Conservation (phyloP, 2,888 invertebrate species). For the Drosophila buzzatii region DNA sequence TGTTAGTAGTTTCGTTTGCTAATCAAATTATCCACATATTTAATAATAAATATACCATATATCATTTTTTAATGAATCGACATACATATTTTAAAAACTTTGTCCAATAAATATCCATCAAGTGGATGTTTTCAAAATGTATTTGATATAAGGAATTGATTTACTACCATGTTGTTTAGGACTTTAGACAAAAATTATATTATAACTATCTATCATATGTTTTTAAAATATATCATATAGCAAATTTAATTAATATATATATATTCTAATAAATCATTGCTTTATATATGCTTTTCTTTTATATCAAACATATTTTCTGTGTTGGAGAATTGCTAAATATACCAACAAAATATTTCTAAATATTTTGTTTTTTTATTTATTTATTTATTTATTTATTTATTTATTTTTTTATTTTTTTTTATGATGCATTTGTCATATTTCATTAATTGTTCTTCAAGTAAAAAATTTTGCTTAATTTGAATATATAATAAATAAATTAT, state of each 20-base stretch:
- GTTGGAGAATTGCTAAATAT: not conserved
- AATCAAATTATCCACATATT: not conserved
- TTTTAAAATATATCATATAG: not conserved
- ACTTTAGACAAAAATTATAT: not conserved
- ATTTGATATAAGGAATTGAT: not conserved
- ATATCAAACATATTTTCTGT: not conserved
- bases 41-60: not conserved
- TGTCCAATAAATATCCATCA: not conserved
- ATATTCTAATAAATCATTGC: not conserved
- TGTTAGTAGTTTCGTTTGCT: not conserved
- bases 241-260: not conserved
- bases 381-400: not conserved
- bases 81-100: not conserved
- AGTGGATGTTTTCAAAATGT: not conserved
- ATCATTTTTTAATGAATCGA: not conserved
- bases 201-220: not conserved
- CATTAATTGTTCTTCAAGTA: slow-evolving; percentile 3
- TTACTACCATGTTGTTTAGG: not conserved
- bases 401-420: not conserved
- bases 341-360: not conserved
- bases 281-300: not conserved
- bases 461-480: not conserved
- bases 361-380: not conserved
- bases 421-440: not conserved
- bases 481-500: not conserved